Evolutionary conservation across 2,797 vertebrate species (phyloP).

Genomic region (Neoniphon sammara): DNA sequence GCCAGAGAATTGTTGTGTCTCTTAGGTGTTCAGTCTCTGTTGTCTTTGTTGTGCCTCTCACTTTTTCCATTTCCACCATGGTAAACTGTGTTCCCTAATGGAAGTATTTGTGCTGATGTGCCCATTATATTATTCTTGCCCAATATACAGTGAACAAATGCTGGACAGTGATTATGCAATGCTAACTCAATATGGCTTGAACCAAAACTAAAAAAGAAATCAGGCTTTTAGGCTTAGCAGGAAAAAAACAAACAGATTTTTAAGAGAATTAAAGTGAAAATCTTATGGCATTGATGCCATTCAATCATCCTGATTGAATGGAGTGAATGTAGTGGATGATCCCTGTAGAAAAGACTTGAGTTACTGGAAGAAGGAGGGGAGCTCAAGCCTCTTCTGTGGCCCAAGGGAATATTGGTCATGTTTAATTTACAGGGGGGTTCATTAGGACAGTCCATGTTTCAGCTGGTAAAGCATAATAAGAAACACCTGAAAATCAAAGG

Average conservation of each 20-base stretch:
- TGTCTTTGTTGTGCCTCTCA: background rate
- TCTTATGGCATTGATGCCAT: conserved; percentile 16
- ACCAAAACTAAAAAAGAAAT: conserved; percentile 19
- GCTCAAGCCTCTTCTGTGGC: background rate
- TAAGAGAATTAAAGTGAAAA: conserved; percentile 15
- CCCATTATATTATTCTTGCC: background rate
- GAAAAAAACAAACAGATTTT: conserved; percentile 1
- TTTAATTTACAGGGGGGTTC: background rate
- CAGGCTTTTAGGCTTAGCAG: conserved; percentile 12
- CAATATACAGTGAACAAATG: background rate
- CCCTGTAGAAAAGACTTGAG: background rate
- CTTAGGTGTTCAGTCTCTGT: background rate
- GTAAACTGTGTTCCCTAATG: background rate
- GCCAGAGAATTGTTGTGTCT: no score
- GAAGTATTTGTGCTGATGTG: background rate
- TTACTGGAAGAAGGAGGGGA: background rate
- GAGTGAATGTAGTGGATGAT: background rate
- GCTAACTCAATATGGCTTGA: background rate
- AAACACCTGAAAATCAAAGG: background rate
- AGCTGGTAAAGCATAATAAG: background rate
- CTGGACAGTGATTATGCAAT: conserved; percentile 5
- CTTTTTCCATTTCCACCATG: no score
- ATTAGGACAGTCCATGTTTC: background rate
- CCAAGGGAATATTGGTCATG: background rate
- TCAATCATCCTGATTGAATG: conserved; percentile 22